Conservation (phyloP, 2,888 invertebrate species). For the Mimas tiliae region DNA sequence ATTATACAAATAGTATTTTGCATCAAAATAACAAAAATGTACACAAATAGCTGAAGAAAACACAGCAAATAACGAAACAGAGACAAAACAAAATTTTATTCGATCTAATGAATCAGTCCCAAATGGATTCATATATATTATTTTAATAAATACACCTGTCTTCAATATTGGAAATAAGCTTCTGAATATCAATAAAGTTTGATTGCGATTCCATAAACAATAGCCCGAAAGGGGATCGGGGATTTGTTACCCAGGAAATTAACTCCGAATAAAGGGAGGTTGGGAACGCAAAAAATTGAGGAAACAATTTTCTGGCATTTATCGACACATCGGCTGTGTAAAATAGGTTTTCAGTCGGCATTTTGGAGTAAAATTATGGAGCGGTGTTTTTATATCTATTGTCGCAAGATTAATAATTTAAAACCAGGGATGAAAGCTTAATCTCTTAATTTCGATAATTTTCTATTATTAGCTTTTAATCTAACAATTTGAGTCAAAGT, state of each 20-base stretch:
- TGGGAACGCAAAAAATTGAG: conserved; percentile 33
- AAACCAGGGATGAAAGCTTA: no score
- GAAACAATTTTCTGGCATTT: conserved; percentile 26
- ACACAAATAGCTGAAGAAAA: no score
- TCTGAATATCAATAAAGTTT: conserved; percentile 36
- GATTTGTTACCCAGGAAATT: conserved; percentile 49
- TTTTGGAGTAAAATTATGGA: background rate
- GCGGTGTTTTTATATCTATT: no score
- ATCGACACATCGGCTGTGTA: background rate
- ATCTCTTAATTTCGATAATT: no score
- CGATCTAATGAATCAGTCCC: background rate
- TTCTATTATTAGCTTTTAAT: no score
- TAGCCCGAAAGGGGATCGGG: conserved; percentile 30
- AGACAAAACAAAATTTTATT: background rate
- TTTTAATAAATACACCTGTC: conserved; percentile 16
- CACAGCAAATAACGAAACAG: background rate
- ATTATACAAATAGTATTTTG: no score
- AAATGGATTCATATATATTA: conserved; percentile 4
- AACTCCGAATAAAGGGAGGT: conserved; percentile 40
- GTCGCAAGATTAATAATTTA: no score
- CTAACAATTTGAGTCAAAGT: no score
- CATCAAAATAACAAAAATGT: no score
- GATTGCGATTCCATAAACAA: conserved; percentile 38
- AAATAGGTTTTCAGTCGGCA: background rate
- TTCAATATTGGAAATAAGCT: conserved; percentile 17